Conservation (phyloP, 2,888 invertebrate genomes). For the Petrolisthes manimaculis region DNA sequence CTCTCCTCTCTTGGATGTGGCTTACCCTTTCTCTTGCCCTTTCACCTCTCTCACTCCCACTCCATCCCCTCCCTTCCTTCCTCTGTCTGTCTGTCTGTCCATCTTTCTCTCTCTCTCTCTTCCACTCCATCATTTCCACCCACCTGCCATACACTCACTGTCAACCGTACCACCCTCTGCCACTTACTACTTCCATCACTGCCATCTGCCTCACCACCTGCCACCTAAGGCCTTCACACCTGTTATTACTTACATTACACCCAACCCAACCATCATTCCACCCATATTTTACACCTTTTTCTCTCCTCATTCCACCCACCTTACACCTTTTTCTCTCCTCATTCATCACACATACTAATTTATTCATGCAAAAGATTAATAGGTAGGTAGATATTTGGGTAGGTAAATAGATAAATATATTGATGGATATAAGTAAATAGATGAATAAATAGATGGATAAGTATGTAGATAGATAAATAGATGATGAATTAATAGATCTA, state of each 20-base stretch:
- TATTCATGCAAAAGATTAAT: too few species aligned
- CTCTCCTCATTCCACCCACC: neutral
- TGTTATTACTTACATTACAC: neutral
- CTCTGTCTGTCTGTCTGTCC: neutral
- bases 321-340: neutral
- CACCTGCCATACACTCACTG: neutral
- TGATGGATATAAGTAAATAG: too few species aligned
- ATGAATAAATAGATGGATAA: too few species aligned
- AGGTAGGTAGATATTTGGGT: too few species aligned
- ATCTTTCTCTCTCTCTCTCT: neutral
- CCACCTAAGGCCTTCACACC: neutral
- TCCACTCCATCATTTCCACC: slow-evolving; percentile 1
- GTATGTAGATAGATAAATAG: too few species aligned
- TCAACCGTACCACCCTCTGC: neutral
- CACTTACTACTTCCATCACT: neutral
- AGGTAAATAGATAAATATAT: too few species aligned
- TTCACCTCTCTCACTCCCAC: neutral
- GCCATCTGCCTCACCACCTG: neutral
- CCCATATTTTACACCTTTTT: neutral
- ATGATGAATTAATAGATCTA: too few species aligned
- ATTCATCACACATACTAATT: neutral
- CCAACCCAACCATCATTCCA: neutral
- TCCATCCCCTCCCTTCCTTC: neutral
- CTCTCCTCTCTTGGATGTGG: neutral
- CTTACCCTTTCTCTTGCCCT: neutral